Evolutionary conservation across 2,888 invertebrate genomes (phyloP).

Genomic region (Drosophila austrosaltans): DNA sequence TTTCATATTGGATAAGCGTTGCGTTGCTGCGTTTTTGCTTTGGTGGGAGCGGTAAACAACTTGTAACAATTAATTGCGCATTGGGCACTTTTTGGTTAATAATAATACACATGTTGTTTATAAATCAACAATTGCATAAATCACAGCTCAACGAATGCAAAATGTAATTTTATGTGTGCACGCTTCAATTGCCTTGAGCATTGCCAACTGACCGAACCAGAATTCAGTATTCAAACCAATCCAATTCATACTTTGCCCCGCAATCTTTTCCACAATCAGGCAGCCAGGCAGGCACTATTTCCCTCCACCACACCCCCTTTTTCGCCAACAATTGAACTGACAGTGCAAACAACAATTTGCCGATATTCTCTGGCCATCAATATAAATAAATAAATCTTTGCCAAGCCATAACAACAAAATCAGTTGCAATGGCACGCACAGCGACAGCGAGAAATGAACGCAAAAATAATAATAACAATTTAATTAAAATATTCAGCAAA

Average conservation of each 20-base stretch:
- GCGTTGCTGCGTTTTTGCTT: background rate
- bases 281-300: background rate
- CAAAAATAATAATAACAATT: slow-evolving; percentile 75
- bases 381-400: slow-evolving; percentile 79
- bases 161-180: slow-evolving; percentile 69
- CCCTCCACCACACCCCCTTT: background rate
- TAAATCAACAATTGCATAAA: slow-evolving; percentile 71
- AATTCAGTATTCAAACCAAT: background rate
- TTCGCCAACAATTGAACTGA: slow-evolving; percentile 15
- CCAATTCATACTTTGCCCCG: background rate
- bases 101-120: slow-evolving; percentile 76
- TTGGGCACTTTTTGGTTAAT: slow-evolving; percentile 60
- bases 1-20: background rate
- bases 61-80: slow-evolving; percentile 41
- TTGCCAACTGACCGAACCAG: slow-evolving; percentile 34
- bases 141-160: slow-evolving; percentile 63
- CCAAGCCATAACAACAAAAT: slow-evolving; percentile 75
- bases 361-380: slow-evolving; percentile 64
- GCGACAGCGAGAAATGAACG: slow-evolving; percentile 20
- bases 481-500: slow-evolving; percentile 75
- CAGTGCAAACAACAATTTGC: slow-evolving; percentile 57
- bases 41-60: slow-evolving; percentile 8
- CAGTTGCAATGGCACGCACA: slow-evolving; percentile 71
- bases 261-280: too few species aligned
- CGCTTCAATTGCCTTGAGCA: slow-evolving; percentile 76